Conservation (phyloP, 1,140 invertebrate species). For the Ceratina australensis region DNA sequence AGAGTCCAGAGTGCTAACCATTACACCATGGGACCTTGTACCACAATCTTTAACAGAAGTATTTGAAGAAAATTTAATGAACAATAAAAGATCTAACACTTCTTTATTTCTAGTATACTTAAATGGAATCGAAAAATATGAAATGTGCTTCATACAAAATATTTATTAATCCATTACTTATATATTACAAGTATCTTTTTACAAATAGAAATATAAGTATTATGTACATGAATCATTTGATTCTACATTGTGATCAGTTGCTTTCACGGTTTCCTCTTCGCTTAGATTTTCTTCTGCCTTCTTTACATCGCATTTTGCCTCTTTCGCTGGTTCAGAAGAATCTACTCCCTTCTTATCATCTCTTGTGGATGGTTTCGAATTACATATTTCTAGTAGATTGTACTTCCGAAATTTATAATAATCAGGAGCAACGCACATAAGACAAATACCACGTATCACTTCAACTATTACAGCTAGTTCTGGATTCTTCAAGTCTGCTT, state of each 20-base stretch:
- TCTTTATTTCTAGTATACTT: not conserved
- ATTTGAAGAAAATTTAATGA: rapidly evolving
- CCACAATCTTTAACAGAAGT: rapidly evolving
- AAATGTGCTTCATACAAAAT: too few species aligned
- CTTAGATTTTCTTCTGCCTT: not conserved
- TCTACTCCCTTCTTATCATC: not conserved
- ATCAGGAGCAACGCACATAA: slow-evolving; percentile 84
- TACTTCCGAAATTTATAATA: slow-evolving; percentile 86
- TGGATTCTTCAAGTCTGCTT: slow-evolving; percentile 83
- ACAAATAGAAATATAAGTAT: not conserved
- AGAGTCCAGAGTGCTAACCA: slow-evolving; percentile 88
- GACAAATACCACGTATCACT: slow-evolving; percentile 85
- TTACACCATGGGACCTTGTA: slow-evolving; percentile 73
- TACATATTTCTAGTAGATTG: slow-evolving; percentile 82
- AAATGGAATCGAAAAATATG: not conserved
- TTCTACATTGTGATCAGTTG: not conserved
- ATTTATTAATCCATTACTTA: not conserved
- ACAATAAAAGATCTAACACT: not conserved
- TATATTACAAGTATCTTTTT: not conserved
- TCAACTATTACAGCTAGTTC: slow-evolving; percentile 89
- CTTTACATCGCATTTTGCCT: not conserved
- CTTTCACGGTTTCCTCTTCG: not conserved
- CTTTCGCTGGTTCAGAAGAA: not conserved
- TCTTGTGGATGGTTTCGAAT: slow-evolving; percentile 41
- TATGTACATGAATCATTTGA: not conserved